These are phyloP conservation scores for Sceloporus tristichus DNA, from an alignment of 2,113 vertebrate species.

Conservation along the genomic window DNA sequence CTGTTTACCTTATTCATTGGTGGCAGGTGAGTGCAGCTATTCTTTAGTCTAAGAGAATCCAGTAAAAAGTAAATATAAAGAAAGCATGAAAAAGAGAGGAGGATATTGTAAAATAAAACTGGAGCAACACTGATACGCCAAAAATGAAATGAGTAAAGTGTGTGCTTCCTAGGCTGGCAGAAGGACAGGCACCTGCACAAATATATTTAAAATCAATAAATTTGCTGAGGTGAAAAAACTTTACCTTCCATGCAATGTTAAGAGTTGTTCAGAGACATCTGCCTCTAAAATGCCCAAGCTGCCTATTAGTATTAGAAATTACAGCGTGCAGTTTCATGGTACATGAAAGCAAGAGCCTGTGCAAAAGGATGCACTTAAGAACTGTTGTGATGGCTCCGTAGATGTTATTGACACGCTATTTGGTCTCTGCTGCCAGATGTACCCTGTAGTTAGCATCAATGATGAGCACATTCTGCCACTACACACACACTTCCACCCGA, in stretches of 20 bases:
- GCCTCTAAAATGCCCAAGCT: conserved; percentile 18
- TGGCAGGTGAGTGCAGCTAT: background rate
- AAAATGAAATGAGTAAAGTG: background rate
- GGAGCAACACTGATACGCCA: background rate
- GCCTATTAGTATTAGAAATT: conserved; percentile 37
- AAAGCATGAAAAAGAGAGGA: background rate
- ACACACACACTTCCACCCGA: background rate
- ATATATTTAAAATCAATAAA: conserved; percentile 14
- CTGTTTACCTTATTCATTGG: background rate
- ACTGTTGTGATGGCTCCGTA: background rate
- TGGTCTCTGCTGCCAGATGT: conserved; percentile 35
- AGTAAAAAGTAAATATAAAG: background rate
- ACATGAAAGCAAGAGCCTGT: conserved; percentile 1
- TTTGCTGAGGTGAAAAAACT: background rate
- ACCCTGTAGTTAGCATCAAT: conserved; percentile 32
- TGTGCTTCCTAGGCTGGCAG: background rate
- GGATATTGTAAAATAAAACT: background rate
- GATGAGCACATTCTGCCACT: background rate
- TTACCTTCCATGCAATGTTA: conserved; percentile 9
- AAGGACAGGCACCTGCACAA: background rate
- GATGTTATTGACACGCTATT: conserved; percentile 30
- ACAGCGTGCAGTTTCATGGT: conserved; percentile 12
- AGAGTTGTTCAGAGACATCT: conserved; percentile 23
- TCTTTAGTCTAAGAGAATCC: background rate
- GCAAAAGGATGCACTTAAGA: conserved; percentile 31